These are phyloP conservation scores for Aspiorhynchus laticeps DNA, from an alignment of 2,113 vertebrate genomes.

Conservation along the genomic window DNA sequence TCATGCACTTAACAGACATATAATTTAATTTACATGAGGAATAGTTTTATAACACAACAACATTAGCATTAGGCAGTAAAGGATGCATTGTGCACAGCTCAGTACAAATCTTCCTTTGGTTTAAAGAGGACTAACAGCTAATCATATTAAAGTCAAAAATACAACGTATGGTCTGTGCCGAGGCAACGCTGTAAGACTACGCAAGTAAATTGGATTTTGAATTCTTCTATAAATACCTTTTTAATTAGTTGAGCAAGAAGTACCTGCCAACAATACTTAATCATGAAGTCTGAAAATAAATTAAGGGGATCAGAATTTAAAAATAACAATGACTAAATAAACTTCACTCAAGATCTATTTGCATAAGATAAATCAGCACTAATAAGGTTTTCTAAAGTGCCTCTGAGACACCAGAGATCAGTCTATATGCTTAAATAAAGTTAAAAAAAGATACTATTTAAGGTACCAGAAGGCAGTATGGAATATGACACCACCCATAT, in stretches of 20 bases:
- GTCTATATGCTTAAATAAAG: neutral
- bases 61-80: neutral
- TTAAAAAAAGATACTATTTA: neutral
- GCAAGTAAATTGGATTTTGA: constrained; percentile 30
- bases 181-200: neutral
- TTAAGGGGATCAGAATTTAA: neutral
- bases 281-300: constrained; percentile 15
- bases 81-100: neutral
- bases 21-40: neutral
- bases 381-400: neutral
- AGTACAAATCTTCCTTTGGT: constrained; percentile 4
- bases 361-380: neutral
- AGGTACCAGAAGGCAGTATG: neutral
- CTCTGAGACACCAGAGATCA: neutral
- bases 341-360: neutral
- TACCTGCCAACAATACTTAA: constrained; percentile 16
- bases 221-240: constrained; percentile 5
- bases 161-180: neutral
- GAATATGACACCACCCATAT: neutral
- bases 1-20: neutral
- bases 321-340: neutral
- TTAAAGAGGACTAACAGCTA: constrained; percentile 25
- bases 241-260: constrained; percentile 2
- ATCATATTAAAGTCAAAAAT: constrained; percentile 38
- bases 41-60: neutral